These are phyloP conservation scores for Adelges cooleyi DNA, from an alignment of 1,140 invertebrate species.

Conservation along the genomic window DNA sequence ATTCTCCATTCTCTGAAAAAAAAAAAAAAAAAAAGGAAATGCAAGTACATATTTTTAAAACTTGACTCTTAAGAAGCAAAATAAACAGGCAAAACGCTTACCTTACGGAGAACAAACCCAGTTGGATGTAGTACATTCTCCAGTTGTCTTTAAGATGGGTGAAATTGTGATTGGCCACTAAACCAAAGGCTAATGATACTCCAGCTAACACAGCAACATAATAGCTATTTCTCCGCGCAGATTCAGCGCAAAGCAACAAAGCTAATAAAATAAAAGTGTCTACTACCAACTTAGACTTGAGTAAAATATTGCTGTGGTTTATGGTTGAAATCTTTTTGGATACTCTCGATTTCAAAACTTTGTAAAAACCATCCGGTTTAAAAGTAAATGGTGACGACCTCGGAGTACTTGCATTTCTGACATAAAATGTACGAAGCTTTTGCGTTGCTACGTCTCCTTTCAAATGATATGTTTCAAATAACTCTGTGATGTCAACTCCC, in stretches of 20 bases:
- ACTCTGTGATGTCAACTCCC: slow-evolving; percentile 63
- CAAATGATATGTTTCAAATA: slow-evolving; percentile 55
- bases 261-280: slow-evolving; percentile 39
- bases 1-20: slow-evolving; percentile 62
- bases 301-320: background rate
- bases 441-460: slow-evolving; percentile 34
- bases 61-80: no score
- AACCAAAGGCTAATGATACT: slow-evolving; percentile 45
- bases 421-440: slow-evolving; percentile 13
- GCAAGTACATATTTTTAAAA: no score
- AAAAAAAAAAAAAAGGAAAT: slow-evolving; percentile 38
- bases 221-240: slow-evolving; percentile 41
- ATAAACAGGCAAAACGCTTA: slow-evolving; percentile 2
- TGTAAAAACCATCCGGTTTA: slow-evolving; percentile 54
- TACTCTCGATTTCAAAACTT: slow-evolving; percentile 43
- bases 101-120: background rate
- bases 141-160: slow-evolving; percentile 68
- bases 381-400: slow-evolving; percentile 57
- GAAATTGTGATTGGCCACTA: slow-evolving; percentile 63
- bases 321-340: background rate
- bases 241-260: slow-evolving; percentile 42
- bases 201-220: slow-evolving; percentile 41
- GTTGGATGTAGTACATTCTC: slow-evolving; percentile 56
- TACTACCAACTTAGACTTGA: slow-evolving; percentile 31
- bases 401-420: slow-evolving; percentile 43